Percentiles rank a stretch among this genome's conserved stretches.
Conservation (phyloP, 1,140 invertebrate genomes). For the Pentalonia nigronervosa region DNA sequence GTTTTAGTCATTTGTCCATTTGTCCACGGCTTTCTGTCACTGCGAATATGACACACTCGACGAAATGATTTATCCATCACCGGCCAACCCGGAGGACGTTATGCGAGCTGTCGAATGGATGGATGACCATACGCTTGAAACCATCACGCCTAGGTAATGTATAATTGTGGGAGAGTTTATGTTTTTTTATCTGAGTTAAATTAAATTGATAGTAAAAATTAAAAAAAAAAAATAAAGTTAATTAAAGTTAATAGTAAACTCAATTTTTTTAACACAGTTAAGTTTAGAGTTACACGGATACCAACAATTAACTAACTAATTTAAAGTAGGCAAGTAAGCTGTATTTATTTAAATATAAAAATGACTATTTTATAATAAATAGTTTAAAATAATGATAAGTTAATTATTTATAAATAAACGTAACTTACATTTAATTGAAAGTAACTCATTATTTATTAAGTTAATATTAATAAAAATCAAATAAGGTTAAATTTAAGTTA, state of each 20-base stretch:
- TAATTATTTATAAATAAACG: neutral
- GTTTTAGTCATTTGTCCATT: constrained; percentile 69
- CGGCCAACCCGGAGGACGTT: constrained; percentile 74
- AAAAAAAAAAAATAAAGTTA: too few relatives aligned
- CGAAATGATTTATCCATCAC: constrained; percentile 73
- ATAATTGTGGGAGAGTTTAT: neutral
- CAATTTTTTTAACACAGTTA: too few relatives aligned
- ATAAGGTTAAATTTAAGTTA: neutral
- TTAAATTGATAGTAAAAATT: neutral
- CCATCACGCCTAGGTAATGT: constrained; percentile 69
- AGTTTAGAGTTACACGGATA: neutral
- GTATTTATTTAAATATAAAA: neutral
- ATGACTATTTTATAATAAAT: too few relatives aligned
- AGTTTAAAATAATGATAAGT: neutral
- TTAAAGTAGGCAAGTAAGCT: neutral
- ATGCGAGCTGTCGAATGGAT: constrained; percentile 77
- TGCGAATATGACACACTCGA: constrained; percentile 74
- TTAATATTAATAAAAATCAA: neutral
- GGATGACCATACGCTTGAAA: constrained; percentile 72
- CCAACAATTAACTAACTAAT: neutral
- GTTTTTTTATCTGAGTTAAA: neutral
- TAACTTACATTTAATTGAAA: neutral
- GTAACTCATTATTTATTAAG: neutral
- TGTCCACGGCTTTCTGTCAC: constrained; percentile 80
- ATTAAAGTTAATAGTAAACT: too few relatives aligned